Percentiles rank a stretch among this genome's conserved stretches.
Evolutionary conservation across 2,113 vertebrate species (phyloP).

Genomic region (Bufo gargarizans): DNA sequence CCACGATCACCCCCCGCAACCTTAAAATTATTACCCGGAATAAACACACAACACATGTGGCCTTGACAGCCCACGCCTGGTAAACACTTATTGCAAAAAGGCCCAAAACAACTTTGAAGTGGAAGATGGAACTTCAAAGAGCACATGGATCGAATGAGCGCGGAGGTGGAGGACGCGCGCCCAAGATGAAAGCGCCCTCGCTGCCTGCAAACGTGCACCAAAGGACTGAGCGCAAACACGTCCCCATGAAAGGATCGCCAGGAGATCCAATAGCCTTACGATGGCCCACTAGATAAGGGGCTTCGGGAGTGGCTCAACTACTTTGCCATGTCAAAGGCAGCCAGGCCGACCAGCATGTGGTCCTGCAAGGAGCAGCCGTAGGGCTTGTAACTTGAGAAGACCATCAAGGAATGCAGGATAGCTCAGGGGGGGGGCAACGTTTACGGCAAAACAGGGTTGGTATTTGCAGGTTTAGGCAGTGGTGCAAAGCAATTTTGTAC

Average conservation of each 20-base stretch:
- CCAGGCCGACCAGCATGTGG: not conserved
- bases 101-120: not conserved
- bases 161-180: not conserved
- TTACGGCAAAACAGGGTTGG: not conserved
- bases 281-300: no score
- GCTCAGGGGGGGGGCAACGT: not conserved
- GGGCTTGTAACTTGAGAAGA: not conserved
- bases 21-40: not conserved
- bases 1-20: not conserved
- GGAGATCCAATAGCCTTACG: no score
- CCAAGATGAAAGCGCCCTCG: not conserved
- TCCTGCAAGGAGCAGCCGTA: not conserved
- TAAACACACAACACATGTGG: slow-evolving; percentile 20
- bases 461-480: not conserved
- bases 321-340: not conserved
- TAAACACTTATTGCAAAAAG: not conserved
- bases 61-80: not conserved
- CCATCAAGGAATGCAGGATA: not conserved
- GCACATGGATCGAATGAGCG: slow-evolving; percentile 2
- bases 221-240: no score
- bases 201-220: not conserved
- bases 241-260: no score
- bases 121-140: not conserved
- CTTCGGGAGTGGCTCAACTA: not conserved
- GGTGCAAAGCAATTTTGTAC: no score